Base-by-base conservation (phyloP, 2,888 invertebrate species). In the Cantharis flavilabris region DNA sequence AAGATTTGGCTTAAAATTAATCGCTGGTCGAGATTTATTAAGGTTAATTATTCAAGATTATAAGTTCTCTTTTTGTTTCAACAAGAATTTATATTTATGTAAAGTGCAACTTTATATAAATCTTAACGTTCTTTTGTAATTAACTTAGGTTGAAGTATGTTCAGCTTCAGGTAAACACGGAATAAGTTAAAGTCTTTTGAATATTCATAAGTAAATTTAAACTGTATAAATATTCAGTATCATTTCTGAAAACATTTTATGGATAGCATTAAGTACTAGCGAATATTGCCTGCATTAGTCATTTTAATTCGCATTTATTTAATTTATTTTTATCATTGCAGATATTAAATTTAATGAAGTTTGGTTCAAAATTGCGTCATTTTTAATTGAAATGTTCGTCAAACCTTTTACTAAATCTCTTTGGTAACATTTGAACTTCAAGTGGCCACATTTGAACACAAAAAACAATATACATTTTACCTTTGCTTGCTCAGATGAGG, bases 141-240 rank as follows among this genome's bases (percentile, higher is more conserved):
- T 83, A 82, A 83, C 82, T 82, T 81, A 82, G 76, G 77, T 80
- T 81, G 79, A 83, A 83, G 81, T 83, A 82, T 82, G 82, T 82
- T 83, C 81, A 78, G 82, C 79, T 82, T 82, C 80, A 83, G 81
- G 82, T 83, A 83, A 83, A 83, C 83, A 83, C 74, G 80, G 81
- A 80, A 83, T 82, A 81, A 82, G 79, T 81, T 81, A 78, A 80
- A 80, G 80, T 79, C 79, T 80, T 71, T 76, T 83, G 82, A 82
- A 83, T 83, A 83, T 83, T 83, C 82, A 83, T 83, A 81, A 83
- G 81, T 80, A 77, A 83, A 81, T 82, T 82, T 82, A 79, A 80
- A 81, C 79, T 80, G 80, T 79, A 82, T 81, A 82, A 82, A 81
- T 82, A 81, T 81, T 78, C 79, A 79, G 79, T 80, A 81, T 83